Base-by-base conservation (phyloP, 2,888 invertebrate species). In the Mythimna vitellina region DNA sequence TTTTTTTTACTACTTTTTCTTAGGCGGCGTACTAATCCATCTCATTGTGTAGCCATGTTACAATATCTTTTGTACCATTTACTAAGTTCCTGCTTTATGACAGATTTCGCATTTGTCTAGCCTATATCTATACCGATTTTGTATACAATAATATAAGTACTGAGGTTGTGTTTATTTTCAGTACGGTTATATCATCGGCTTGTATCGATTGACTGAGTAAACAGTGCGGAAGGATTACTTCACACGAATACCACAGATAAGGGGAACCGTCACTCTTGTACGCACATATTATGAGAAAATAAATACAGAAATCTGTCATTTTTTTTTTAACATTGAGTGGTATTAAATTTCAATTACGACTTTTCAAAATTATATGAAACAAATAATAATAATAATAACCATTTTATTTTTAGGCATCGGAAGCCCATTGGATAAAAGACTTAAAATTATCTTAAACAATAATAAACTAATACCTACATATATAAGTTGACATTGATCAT, bases 11-110 rank as follows among this genome's bases (percentile, higher is more conserved):
- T 38, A 38, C 12, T 46, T 46, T 46, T 46, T 4, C 17, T 0
- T 46, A 46, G 46, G 46, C 46, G 17, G 46, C 17, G 17, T 46
- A 46, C 17, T 46, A 17, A 46, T 46, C 46, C 17, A 14, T 14
- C 25, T 57, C 14, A 56, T 60, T 63, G 46, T 22, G 58, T 69
- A 62, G 64, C 53, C 42, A 81, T 69, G 51, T 63, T 67, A 51
- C 61, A 49, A 6, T 53, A 38, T 51, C n/a, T 22, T 54, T 32
- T 57, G 35, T 68, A 72, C 61, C 65, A 70, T 65, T 61, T 57
- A 49, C 42, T 46, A 17, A 8, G 22, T 42, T 22, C 4, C 35
- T 53, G 67, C 20, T 77, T 69, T 70, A 65, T 68, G 70, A 51
- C 54, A 67, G 56, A 42, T 12, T 42, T 42, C 38, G 58, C 6